phyloP scores from a whole-genome alignment of 2,113 vertebrate species.

The Numida meleagris region DNA sequence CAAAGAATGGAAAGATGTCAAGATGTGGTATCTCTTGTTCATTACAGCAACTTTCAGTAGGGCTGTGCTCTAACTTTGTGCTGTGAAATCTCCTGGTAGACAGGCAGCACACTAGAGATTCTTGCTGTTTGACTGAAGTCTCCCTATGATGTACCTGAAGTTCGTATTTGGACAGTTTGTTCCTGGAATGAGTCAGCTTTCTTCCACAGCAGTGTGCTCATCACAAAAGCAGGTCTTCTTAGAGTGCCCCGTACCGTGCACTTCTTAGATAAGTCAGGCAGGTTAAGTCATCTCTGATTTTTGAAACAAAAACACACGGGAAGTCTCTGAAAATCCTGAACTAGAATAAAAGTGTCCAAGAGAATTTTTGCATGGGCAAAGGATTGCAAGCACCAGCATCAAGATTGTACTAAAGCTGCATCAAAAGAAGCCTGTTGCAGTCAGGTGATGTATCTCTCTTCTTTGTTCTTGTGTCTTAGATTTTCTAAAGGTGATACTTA shows the following conservation, averaged over 20 bases:
- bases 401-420: not conserved
- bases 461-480: not conserved
- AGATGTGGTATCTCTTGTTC: not conserved
- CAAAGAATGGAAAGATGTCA: not conserved
- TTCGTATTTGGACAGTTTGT: not conserved
- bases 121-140: not conserved
- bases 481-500: not conserved
- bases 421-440: not conserved
- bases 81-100: not conserved
- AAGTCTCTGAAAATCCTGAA: not conserved
- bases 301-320: not conserved
- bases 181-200: not conserved
- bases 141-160: not conserved
- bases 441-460: rapidly evolving
- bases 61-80: not conserved
- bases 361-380: not conserved
- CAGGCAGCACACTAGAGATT: not conserved
- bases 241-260: not conserved
- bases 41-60: not conserved
- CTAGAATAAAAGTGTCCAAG: not conserved
- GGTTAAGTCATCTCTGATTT: not conserved
- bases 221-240: not conserved
- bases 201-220: not conserved
- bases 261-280: not conserved
- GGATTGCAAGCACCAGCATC: not conserved